Evolutionary conservation across 1,140 invertebrate genomes (phyloP).

Genomic region (Nasonia longicornis): DNA sequence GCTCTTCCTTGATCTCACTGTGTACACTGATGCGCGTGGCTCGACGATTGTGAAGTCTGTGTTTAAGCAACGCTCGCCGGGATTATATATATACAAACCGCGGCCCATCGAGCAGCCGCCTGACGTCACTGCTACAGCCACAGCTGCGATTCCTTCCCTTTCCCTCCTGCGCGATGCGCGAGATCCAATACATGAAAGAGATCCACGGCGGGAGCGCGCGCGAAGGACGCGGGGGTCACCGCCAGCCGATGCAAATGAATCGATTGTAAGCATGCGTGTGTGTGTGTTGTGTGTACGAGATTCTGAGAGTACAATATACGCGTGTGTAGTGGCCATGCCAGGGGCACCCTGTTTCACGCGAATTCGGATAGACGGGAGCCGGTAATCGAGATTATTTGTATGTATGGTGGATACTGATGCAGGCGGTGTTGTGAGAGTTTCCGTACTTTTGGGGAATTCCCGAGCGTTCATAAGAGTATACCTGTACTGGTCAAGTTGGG

Average conservation of each 20-base stretch:
- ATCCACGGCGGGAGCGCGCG: not conserved
- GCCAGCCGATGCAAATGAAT: not conserved
- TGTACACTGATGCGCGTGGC: not conserved
- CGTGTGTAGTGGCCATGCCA: not conserved
- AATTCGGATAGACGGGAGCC: too few species aligned
- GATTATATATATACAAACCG: conserved; percentile 36
- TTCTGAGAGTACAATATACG: not conserved
- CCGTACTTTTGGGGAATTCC: too few species aligned
- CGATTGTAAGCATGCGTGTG: not conserved
- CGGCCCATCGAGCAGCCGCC: not conserved
- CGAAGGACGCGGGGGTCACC: conserved; percentile 31
- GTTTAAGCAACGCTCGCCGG: not conserved
- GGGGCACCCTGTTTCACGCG: conserved; percentile 18
- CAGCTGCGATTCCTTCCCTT: not conserved
- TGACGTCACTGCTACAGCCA: not conserved
- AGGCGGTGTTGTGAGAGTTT: too few species aligned
- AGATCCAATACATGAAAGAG: not conserved
- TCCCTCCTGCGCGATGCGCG: not conserved
- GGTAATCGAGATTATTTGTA: too few species aligned
- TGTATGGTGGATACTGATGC: too few species aligned
- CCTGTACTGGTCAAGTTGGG: too few species aligned
- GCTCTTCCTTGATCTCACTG: too few species aligned
- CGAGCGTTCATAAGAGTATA: too few species aligned
- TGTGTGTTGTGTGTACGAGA: not conserved
- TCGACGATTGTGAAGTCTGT: not conserved